These are phyloP conservation scores for Trichogramma evanescens DNA, from an alignment of 2,888 invertebrate genomes.

Conservation along the genomic window DNA sequence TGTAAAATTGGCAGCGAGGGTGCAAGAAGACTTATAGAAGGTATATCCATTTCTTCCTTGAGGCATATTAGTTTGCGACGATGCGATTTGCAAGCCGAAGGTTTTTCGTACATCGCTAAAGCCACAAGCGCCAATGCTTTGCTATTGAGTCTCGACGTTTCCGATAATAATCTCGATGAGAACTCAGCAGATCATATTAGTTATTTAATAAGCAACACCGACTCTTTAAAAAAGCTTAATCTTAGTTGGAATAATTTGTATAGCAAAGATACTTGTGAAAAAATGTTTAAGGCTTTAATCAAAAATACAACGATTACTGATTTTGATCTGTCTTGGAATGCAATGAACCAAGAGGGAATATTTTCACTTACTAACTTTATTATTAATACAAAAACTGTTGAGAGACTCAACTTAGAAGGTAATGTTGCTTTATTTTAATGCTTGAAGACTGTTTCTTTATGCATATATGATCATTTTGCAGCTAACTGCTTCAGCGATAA, in stretches of 20 bases:
- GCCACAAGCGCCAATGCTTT: slow-evolving; percentile 39
- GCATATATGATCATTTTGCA: slow-evolving; percentile 17
- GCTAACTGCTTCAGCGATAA: slow-evolving; percentile 36
- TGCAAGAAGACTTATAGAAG: slow-evolving; percentile 39
- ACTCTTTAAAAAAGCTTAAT: slow-evolving; percentile 47
- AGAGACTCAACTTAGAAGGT: slow-evolving; percentile 34
- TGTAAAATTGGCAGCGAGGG: slow-evolving; percentile 48
- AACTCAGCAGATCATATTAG: slow-evolving; percentile 42
- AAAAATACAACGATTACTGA: slow-evolving; percentile 36
- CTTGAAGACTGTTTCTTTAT: background rate
- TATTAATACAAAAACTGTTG: slow-evolving; percentile 22
- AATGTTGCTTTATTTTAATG: slow-evolving; percentile 10
- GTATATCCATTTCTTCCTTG: slow-evolving; percentile 39
- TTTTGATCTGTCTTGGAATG: slow-evolving; percentile 51
- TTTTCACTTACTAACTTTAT: slow-evolving; percentile 26
- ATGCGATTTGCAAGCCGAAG: slow-evolving; percentile 48
- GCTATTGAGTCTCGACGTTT: slow-evolving; percentile 47
- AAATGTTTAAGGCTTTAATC: slow-evolving; percentile 40
- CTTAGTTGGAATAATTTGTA: slow-evolving; percentile 53
- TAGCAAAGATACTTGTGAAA: slow-evolving; percentile 41
- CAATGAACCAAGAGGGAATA: slow-evolving; percentile 38
- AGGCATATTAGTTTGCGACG: slow-evolving; percentile 44
- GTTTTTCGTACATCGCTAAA: slow-evolving; percentile 38
- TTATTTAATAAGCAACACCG: slow-evolving; percentile 44
- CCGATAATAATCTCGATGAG: slow-evolving; percentile 50